These are phyloP conservation scores for Chrysomela aeneicollis DNA, from an alignment of 2,888 invertebrate genomes.

Conservation along the genomic window DNA sequence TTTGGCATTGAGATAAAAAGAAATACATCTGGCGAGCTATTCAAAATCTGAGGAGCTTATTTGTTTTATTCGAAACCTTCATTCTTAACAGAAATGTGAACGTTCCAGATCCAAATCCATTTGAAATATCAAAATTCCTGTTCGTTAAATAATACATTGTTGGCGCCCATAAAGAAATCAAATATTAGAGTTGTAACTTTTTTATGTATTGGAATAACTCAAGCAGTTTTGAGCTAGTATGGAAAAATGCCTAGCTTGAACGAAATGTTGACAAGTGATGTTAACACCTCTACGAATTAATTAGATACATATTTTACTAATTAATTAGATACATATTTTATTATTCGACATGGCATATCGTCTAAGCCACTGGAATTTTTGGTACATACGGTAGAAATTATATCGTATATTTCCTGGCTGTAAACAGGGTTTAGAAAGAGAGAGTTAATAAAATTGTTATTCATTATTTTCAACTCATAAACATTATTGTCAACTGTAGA, in stretches of 20 bases:
- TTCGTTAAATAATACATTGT: too few relatives aligned
- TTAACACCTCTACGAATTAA: constrained; percentile 3
- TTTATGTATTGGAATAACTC: constrained; percentile 4
- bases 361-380: constrained; percentile 6
- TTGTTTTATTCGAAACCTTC: too few relatives aligned
- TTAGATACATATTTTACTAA: too few relatives aligned
- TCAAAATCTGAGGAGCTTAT: too few relatives aligned
- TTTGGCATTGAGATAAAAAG: too few relatives aligned
- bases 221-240: background rate
- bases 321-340: constrained; percentile 4
- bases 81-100: too few relatives aligned
- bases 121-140: too few relatives aligned
- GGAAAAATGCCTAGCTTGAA: constrained; percentile 5
- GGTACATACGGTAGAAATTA: constrained; percentile 6
- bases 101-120: too few relatives aligned
- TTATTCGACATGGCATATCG: background rate
- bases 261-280: constrained; percentile 1
- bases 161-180: too few relatives aligned
- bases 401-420: constrained; percentile 6
- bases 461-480: background rate
- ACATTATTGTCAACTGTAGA: background rate
- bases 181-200: too few relatives aligned
- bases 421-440: background rate
- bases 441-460: constrained; percentile 1
- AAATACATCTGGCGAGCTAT: too few relatives aligned